phyloP scores from a whole-genome alignment of 2,888 invertebrate species.

The Leucozona laternaria region DNA sequence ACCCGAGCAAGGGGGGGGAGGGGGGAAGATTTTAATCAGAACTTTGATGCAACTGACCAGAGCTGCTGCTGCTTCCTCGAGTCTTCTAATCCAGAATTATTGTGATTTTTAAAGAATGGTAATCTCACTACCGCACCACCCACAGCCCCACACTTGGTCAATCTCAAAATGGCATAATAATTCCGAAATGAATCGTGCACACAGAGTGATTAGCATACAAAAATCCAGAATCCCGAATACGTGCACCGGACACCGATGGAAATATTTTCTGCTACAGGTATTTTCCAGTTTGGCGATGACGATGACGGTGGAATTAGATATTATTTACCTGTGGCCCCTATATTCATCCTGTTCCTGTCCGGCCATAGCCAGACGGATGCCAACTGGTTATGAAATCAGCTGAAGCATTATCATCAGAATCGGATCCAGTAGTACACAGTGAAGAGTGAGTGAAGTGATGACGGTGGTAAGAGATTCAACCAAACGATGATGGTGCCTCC shows the following conservation, averaged over 20 bases:
- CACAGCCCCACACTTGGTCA: not conserved
- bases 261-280: constrained; percentile 75
- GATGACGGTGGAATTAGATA: constrained; percentile 70
- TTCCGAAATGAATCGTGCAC: constrained; percentile 77
- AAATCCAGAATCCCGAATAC: constrained; percentile 78
- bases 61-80: not conserved
- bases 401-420: constrained; percentile 34
- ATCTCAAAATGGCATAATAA: constrained; percentile 66
- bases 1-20: not conserved
- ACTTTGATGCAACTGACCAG: constrained; percentile 28
- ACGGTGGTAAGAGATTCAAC: constrained; percentile 30
- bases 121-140: constrained; percentile 4
- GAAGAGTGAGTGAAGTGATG: not conserved
- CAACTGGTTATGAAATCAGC: constrained; percentile 68
- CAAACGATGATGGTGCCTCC: constrained; percentile 19
- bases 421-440: constrained; percentile 25
- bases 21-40: constrained; percentile 2
- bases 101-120: constrained; percentile 56
- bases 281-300: constrained; percentile 56
- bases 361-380: constrained; percentile 24
- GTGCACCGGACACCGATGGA: constrained; percentile 76
- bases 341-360: constrained; percentile 23
- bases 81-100: not conserved
- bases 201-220: constrained; percentile 78
- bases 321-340: constrained; percentile 69